phyloP scores from a whole-genome alignment of 2,113 vertebrate genomes.

The Sphyrna mokarran region DNA sequence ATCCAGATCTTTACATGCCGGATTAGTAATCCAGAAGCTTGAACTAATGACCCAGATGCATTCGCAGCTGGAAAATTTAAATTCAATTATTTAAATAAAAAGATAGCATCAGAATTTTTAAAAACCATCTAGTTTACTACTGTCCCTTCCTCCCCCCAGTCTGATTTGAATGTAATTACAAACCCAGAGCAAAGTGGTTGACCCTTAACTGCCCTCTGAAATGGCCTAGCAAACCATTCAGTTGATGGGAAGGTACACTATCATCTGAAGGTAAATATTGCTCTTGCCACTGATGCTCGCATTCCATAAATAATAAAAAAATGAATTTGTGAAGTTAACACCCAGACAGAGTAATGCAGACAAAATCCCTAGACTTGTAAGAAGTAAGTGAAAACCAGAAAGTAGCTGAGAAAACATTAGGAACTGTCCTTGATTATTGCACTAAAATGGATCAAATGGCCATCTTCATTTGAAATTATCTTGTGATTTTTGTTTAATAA shows the following conservation, averaged over 20 bases:
- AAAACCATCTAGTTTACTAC: background rate
- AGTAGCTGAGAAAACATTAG: background rate
- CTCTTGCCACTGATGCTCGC: background rate
- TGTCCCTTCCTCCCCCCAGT: background rate
- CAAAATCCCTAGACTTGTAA: background rate
- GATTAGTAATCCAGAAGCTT: background rate
- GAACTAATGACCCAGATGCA: background rate
- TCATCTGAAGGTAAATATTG: background rate
- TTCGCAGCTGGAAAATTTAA: background rate
- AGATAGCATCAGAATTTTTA: background rate
- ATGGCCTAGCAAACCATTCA: background rate
- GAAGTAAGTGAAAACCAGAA: background rate
- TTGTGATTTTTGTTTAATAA: background rate
- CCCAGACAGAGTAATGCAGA: background rate
- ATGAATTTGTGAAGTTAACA: background rate
- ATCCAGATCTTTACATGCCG: background rate
- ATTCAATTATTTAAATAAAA: background rate
- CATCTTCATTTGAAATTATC: background rate
- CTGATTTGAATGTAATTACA: background rate
- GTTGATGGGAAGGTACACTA: background rate
- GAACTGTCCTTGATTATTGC: background rate
- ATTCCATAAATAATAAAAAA: background rate
- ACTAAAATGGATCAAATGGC: background rate
- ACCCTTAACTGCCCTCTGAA: background rate
- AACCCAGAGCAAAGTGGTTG: no score